Percentiles rank a stretch among this genome's conserved stretches.
phyloP scores from a whole-genome alignment of 2,797 vertebrate genomes.

The Sternarchorhynchus goeldii region DNA sequence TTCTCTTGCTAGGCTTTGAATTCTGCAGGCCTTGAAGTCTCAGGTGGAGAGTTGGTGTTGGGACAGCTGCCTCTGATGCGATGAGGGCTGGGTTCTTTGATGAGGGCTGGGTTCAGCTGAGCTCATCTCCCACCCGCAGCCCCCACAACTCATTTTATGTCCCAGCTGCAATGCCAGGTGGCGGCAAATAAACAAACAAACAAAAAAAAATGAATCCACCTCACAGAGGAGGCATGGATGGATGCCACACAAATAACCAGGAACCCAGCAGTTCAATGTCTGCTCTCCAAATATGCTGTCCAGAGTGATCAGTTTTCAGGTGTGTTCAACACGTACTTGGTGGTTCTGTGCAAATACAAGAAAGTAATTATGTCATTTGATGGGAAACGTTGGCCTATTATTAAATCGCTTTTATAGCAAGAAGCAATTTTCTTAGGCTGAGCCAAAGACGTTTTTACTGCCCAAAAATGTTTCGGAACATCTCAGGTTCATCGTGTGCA shows the following conservation, averaged over 20 bases:
- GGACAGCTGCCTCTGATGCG: slow-evolving; percentile 50
- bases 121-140: slow-evolving; percentile 43
- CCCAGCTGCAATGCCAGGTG: slow-evolving; percentile 54
- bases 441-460: no score
- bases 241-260: slow-evolving; percentile 9
- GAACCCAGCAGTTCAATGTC: no score
- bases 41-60: slow-evolving; percentile 48
- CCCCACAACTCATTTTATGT: slow-evolving; percentile 39
- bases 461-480: no score
- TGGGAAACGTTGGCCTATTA: no score
- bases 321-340: no score
- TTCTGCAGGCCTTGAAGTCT: slow-evolving; percentile 49
- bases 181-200: slow-evolving; percentile 4
- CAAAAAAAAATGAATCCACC: neutral
- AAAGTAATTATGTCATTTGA: no score
- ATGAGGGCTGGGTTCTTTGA: slow-evolving; percentile 56
- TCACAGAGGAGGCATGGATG: slow-evolving; percentile 14
- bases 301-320: slow-evolving; percentile 5
- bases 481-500: no score
- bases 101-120: slow-evolving; percentile 46
- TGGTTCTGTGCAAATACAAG: no score
- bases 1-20: slow-evolving; percentile 37
- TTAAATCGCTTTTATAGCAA: no score
- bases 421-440: no score
- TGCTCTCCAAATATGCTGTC: neutral